A percentile compares a stretch with the other conserved stretches of the same genome.
These are phyloP conservation scores for Scartelaos histophorus DNA, from an alignment of 2,113 vertebrate species.

Conservation along the genomic window DNA sequence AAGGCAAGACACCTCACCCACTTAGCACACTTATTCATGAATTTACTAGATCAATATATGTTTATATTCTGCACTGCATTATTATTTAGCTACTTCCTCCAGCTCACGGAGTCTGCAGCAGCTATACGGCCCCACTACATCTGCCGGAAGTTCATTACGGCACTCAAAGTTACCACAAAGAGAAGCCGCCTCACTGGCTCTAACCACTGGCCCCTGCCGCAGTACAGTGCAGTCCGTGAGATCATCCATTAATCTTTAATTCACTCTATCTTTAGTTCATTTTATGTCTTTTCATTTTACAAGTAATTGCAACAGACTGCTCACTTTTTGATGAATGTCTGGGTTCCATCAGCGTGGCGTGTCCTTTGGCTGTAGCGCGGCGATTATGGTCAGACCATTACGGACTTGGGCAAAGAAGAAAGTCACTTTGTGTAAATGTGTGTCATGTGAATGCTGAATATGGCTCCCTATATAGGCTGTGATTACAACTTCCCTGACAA, in stretches of 20 bases:
- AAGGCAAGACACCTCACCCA: too few species aligned
- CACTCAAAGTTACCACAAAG: conserved; percentile 7
- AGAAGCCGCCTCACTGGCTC: not conserved
- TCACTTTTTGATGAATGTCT: conserved; percentile 11
- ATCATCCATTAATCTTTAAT: conserved; percentile 14
- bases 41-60: not conserved
- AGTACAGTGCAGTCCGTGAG: conserved; percentile 3
- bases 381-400: conserved; percentile 4
- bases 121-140: not conserved
- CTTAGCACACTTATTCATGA: not conserved
- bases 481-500: not conserved
- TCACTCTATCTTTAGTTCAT: conserved; percentile 16
- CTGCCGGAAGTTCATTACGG: not conserved
- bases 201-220: not conserved
- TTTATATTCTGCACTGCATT: not conserved
- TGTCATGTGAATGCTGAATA: not conserved
- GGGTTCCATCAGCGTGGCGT: conserved; percentile 7
- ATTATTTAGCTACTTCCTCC: not conserved
- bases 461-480: not conserved
- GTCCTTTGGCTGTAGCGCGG: not conserved
- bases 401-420: not conserved
- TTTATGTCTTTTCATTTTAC: conserved; percentile 15
- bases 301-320: conserved; percentile 13
- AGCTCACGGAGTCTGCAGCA: not conserved
- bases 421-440: conserved; percentile 6